Base-by-base conservation (phyloP, 2,797 vertebrate species). In the Aeoliscus strigatus region DNA sequence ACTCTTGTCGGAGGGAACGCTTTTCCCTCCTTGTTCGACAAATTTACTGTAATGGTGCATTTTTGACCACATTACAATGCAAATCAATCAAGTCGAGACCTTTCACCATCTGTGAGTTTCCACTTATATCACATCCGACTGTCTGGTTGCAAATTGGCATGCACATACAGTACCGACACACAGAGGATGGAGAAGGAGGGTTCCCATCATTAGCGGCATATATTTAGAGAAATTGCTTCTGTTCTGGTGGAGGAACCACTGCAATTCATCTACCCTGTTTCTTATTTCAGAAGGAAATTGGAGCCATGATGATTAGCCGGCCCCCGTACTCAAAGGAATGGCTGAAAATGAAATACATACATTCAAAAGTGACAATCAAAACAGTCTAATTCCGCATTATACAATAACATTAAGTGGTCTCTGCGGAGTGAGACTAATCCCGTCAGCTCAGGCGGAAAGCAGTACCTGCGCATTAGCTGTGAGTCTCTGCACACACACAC, bases 61-160 rank as follows among this genome's bases (percentile, higher is more conserved):
- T 75, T 66, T 79, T 52, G 63, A 63, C 43, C 63, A 69, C 66
- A 72, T 82, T 71, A 72, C 72, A 78, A 51, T 36, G 50, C 57
- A 68, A 77, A 84, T 83, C 76, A 78, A 70, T 77, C 76, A 80
- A 77, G 50, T 68, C 70, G 65, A 75, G 77, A 80, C 75, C 68
- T 71, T 48, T 21, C 18, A 54, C 79, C 77, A 81, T 85, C 73
- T 86, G 80, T 73, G 65, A 54, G 59, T 75, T 64, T 67, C 50
- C 52, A 65, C 45, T 73, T 79, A 79, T 61, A 66, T 79, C 70
- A 61, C 71, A 60, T 77, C 71, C 60, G 44, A 66, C 71, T 66
- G 63, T 54, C 71, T 75, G 46, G 42, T 61, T 58, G 41, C 63
- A 61, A 17, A 29, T 57, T 72, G 73, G 66, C 77, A 44, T 4